Evolutionary conservation across 2,797 vertebrate genomes (phyloP), one percentile per base, ranked within the genome.

Genomic region (Xyrichtys novacula): DNA sequence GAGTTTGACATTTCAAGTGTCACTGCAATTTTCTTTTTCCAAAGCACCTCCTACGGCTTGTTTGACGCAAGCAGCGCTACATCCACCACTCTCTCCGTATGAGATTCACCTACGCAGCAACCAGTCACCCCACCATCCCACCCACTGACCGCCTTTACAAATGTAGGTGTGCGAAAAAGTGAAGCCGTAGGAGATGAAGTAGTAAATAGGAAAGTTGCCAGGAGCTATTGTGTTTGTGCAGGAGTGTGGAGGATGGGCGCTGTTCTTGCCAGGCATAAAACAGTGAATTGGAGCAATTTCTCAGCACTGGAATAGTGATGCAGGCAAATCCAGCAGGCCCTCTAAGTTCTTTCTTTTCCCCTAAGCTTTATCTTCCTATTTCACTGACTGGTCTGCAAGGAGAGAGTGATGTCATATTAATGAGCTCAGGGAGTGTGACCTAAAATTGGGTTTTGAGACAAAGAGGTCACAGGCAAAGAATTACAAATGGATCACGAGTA

Each of bases 141-240:
- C 87, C 86, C 68, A 88, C 85, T 85, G 71, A 83, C 79, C 67
- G 60, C 81, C 81, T 74, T 75, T 53, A 43, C 11, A 20, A 25
- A 49, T 23, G 85, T 86, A 76, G 86, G 88, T 39, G 79, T 44
- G 52, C 71, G 32, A 69, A 83, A 74, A 77, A 57, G 61, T 73
- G 64, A 23, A 36, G 53, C 50, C 32, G 48, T 52, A 48, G 26
- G 56, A 71, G 62, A 60, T 47, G 36, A 22, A 50, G 47, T 60
- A 63, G 52, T 74, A 65, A 70, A 55, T n/a, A 58, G 17, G 23
- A 68, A 29, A 23, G 31, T n/a, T 63, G 44, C 64, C 82, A 56
- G 56, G 49, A 74, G 74, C 38, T 50, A 50, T 60, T 22, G 58
- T 31, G 50, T 69, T 60, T 36, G 32, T 65, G 53, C 56, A 65